A percentile compares a stretch with the other conserved stretches of the same genome.
phyloP scores from a whole-genome alignment of 1,140 invertebrate genomes.

The Calliphora vicina region DNA sequence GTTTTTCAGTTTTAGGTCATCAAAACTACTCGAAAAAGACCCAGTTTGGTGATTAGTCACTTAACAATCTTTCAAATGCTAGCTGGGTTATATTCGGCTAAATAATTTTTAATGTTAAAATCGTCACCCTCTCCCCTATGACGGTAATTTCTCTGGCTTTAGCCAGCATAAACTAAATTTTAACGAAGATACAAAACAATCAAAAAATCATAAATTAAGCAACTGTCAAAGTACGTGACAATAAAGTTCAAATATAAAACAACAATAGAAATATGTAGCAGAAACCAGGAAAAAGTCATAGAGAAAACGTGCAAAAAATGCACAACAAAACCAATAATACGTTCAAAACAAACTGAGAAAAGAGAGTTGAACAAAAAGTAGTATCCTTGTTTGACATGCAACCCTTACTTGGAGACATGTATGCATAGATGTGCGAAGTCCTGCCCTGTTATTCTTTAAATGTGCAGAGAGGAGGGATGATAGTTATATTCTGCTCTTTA shows the following conservation, averaged over 20 bases:
- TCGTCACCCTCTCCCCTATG: not conserved
- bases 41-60: no score
- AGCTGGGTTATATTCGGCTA: no score
- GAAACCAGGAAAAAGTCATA: not conserved
- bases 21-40: no score
- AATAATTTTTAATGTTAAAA: not conserved
- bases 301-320: slow-evolving; percentile 28
- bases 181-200: slow-evolving; percentile 9
- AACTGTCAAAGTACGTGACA: slow-evolving; percentile 34
- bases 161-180: no score
- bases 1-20: no score
- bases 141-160: no score
- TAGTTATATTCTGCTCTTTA: not conserved
- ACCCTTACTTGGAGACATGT: not conserved
- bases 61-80: no score
- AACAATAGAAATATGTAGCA: no score
- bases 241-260: slow-evolving; percentile 27
- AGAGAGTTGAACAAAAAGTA: not conserved
- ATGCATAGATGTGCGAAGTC: no score
- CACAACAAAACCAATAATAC: slow-evolving; percentile 4
- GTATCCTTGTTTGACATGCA: not conserved
- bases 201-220: slow-evolving; percentile 31
- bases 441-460: not conserved
- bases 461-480: not conserved
- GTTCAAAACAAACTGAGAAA: not conserved